Evolutionary conservation across 2,113 vertebrate genomes (phyloP), one percentile per base, ranked within the genome.

Genomic region (Gallinago paraguaiae): DNA sequence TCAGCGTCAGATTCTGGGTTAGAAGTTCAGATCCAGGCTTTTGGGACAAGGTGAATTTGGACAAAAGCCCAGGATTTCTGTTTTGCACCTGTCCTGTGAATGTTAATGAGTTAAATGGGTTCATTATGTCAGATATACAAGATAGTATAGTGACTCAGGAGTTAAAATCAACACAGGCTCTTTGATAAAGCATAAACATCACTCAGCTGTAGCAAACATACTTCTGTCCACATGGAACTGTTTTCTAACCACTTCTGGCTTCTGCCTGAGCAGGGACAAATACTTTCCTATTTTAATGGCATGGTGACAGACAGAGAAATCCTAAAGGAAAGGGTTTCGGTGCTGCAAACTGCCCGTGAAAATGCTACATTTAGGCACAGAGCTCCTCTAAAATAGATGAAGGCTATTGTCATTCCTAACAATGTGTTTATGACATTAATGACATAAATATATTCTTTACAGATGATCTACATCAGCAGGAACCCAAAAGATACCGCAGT

Each of bases 401-500:
- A 85, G 53, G 16, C 30, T 70, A 39, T 70, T 12, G 53, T 65
- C 9, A 39, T 57, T 41, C 53, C 35, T 65, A 77, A 48, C 48
- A 48, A 23, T 48, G 22, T 22, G 22, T 48, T 48, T 48, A 48
- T 48, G 48, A 48, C 22, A 48, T 48, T 48, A 48, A 48, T 48
- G 46, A 48, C 6, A 48, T 23, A 48, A 48, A 48, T 48, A 48
- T 48, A 43, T 94, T 10, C 25, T 69, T 88, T 94, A 72, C 92
- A 98, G 98, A 96, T 97, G 35, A 97, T 98, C 67, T 98, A 98
- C 83, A 90, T 98, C 50, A 59, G 96, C 84, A 96, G 98, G 68
- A 98, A 98, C 45, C 98, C 98, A 17, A 98, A 98, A 93, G 98
- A 98, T 51, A 98, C 85, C 2, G 98, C 98, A 3, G 98, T 98